Evolutionary conservation across 1,140 invertebrate genomes (phyloP).

Genomic region (Diabrotica virgifera): DNA sequence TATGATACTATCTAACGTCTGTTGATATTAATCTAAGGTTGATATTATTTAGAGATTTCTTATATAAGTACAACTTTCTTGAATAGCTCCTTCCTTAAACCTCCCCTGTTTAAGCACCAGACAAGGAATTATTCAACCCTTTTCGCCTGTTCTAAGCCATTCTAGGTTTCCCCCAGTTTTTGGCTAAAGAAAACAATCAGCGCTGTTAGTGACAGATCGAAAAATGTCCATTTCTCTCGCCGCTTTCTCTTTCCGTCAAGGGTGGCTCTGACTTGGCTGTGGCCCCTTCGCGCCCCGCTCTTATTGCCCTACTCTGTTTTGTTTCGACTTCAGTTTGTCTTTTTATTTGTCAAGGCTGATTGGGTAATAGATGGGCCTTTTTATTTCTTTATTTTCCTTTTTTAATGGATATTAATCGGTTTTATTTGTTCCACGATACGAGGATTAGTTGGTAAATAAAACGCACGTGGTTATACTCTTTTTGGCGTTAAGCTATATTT

Average conservation of each 20-base stretch:
- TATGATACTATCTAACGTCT: no score
- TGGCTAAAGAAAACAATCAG: background rate
- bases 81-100: no score
- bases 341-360: conserved; percentile 1
- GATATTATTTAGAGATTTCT: no score
- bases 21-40: no score
- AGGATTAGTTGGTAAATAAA: background rate
- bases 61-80: no score
- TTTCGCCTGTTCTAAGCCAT: background rate
- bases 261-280: background rate
- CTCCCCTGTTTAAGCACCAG: no score
- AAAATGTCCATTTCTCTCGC: background rate
- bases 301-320: background rate
- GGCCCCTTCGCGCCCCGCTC: background rate
- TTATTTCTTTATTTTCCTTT: background rate
- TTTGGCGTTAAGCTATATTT: background rate
- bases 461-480: background rate
- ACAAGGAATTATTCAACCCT: background rate
- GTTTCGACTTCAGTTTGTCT: background rate
- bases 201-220: background rate
- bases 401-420: no score
- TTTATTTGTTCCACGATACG: background rate
- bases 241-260: background rate
- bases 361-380: background rate
- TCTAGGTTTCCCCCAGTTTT: background rate